These are phyloP conservation scores for Macquaria australasica DNA, from an alignment of 2,113 vertebrate species.

Conservation along the genomic window DNA sequence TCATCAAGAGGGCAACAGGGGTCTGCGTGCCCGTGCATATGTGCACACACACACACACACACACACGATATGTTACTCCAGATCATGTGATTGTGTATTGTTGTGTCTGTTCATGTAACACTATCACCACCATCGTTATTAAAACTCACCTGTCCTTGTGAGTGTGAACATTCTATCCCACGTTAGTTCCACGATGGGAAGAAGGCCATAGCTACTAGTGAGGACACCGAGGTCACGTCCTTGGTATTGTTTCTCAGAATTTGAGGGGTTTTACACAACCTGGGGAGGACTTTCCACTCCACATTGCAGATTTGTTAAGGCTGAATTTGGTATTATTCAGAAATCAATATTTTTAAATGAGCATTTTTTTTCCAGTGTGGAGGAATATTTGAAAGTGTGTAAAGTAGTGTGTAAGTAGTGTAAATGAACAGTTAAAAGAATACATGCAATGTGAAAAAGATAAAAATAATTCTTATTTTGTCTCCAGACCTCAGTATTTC, in stretches of 20 bases:
- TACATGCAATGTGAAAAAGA: not conserved
- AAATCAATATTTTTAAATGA: not conserved
- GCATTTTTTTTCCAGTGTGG: not conserved
- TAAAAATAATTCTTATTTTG: no score
- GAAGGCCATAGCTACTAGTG: not conserved
- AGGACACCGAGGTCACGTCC: not conserved
- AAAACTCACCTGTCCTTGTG: slow-evolving; percentile 1
- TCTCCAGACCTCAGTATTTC: not conserved
- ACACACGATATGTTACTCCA: not conserved
- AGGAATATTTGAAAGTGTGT: not conserved
- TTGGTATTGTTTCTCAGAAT: not conserved
- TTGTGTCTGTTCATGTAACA: not conserved
- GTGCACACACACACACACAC: slow-evolving; percentile 23
- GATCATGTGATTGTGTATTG: not conserved
- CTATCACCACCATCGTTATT: not conserved
- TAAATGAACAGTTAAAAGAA: not conserved
- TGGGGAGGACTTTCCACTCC: not conserved
- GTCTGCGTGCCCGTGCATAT: not conserved
- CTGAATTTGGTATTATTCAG: not conserved
- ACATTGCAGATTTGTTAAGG: not conserved
- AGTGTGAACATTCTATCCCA: not conserved
- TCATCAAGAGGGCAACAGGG: slow-evolving; percentile 50
- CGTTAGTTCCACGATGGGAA: not conserved
- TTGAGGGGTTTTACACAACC: not conserved
- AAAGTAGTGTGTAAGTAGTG: no score